Percentiles rank a stretch among this genome's conserved stretches.
Conservation (phyloP, 2,113 vertebrate genomes). For the Scalopus aquaticus region DNA sequence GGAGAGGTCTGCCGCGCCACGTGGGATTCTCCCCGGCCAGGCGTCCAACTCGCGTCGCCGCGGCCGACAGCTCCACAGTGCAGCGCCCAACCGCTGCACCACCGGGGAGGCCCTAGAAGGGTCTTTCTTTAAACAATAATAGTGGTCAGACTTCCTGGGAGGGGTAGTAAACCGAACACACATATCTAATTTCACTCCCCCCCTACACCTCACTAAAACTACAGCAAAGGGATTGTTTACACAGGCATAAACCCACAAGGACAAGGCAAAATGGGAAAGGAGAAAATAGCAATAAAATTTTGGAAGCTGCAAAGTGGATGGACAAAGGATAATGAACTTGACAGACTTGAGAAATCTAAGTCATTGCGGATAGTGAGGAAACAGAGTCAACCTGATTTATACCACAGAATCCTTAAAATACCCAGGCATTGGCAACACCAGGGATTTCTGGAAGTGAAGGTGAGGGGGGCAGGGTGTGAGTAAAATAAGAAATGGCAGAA, state of each 20-base stretch:
- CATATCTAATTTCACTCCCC: neutral
- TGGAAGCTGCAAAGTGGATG: neutral
- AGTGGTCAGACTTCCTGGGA: neutral
- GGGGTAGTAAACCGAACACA: neutral
- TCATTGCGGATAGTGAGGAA: neutral
- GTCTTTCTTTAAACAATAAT: neutral
- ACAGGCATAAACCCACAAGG: constrained; percentile 38
- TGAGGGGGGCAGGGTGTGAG: no score
- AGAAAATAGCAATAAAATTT: constrained; percentile 30
- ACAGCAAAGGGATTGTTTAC: constrained; percentile 4
- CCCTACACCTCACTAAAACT: neutral
- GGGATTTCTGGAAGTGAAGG: neutral
- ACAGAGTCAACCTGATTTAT: neutral
- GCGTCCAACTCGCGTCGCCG: no score
- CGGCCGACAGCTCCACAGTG: no score
- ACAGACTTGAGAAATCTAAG: constrained; percentile 25
- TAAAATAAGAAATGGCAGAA: neutral
- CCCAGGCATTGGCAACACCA: neutral
- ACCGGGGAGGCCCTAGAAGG: no score
- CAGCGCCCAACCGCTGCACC: no score
- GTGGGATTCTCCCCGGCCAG: no score
- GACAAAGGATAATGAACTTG: constrained; percentile 35
- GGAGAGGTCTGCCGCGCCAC: no score
- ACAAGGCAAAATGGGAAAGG: constrained; percentile 16
- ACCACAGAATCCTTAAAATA: neutral